Evolutionary conservation across 2,888 invertebrate genomes (phyloP).

Genomic region (Papilio elwesi): DNA sequence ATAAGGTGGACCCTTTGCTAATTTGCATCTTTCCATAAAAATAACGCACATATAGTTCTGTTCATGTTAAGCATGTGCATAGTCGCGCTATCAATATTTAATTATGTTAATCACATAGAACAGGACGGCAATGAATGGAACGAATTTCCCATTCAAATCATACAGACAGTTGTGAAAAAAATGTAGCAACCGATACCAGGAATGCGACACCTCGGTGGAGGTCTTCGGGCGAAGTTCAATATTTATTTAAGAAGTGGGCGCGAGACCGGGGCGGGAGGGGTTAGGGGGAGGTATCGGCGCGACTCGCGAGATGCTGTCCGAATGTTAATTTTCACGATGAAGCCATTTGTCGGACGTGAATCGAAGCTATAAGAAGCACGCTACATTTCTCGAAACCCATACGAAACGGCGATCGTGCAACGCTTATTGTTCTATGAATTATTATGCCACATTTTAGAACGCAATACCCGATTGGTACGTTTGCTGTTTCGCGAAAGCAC

Average conservation of each 20-base stretch:
- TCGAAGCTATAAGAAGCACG: constrained; percentile 67
- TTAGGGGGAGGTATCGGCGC: constrained; percentile 47
- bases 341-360: constrained; percentile 77
- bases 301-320: constrained; percentile 66
- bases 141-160: constrained; percentile 40
- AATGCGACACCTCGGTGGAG: constrained; percentile 72
- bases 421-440: constrained; percentile 71
- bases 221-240: constrained; percentile 72
- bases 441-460: constrained; percentile 58
- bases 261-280: constrained; percentile 47
- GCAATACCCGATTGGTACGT: constrained; percentile 51
- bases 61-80: background rate
- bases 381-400: constrained; percentile 73
- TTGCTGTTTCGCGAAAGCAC: constrained; percentile 47
- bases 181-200: constrained; percentile 59
- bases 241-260: constrained; percentile 63
- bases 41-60: background rate
- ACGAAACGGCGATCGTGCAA: constrained; percentile 65
- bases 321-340: constrained; percentile 81
- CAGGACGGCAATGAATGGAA: constrained; percentile 47
- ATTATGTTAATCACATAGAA: constrained; percentile 44
- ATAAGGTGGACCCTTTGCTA: background rate
- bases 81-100: constrained; percentile 32
- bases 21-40: background rate
- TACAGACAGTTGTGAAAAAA: constrained; percentile 50